Percentiles rank a stretch among this genome's conserved stretches.
Conservation (phyloP, 2,888 invertebrate genomes). For the Tupiocoris notatus region DNA sequence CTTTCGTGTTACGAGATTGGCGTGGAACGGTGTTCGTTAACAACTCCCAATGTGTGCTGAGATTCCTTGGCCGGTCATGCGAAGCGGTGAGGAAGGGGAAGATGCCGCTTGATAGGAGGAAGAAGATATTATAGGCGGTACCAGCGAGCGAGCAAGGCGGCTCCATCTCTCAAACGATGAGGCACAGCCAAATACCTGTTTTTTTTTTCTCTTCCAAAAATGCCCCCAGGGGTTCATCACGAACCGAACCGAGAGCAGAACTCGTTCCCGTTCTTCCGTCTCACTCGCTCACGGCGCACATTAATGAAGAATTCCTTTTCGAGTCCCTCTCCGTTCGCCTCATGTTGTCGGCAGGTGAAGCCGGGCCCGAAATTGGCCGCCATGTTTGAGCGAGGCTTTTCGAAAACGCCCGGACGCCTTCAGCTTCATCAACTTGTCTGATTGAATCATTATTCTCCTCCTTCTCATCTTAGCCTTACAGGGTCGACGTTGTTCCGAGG, state of each 20-base stretch:
- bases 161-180: neutral
- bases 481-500: too few species aligned
- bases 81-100: neutral
- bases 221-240: neutral
- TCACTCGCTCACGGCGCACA: neutral
- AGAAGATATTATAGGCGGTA: neutral
- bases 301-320: neutral
- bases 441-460: conserved; percentile 36
- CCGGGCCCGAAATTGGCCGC: neutral
- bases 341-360: neutral
- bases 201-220: neutral
- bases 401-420: conserved; percentile 4
- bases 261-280: neutral
- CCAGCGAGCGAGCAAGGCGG: neutral
- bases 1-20: neutral
- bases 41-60: neutral
- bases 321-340: neutral
- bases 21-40: neutral
- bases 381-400: conserved; percentile 10
- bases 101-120: neutral
- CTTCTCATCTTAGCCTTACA: neutral
- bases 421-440: conserved; percentile 34
- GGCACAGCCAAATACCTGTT: neutral
- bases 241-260: neutral
- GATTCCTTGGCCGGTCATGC: neutral